These are phyloP conservation scores for Raillietiella orientalis DNA, from an alignment of 2,888 invertebrate genomes.

Conservation along the genomic window DNA sequence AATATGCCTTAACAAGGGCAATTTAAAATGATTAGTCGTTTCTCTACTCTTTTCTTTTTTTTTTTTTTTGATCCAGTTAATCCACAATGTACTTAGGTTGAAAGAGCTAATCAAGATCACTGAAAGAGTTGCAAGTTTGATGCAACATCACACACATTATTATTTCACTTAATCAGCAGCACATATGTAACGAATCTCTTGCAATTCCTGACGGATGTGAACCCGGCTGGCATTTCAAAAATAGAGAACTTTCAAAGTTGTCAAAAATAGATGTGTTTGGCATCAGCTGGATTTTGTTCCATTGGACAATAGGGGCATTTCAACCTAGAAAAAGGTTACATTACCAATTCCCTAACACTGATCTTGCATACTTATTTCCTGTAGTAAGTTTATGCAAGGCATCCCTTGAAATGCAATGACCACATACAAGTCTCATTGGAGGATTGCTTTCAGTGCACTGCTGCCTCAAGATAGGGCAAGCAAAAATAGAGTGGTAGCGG, in stretches of 20 bases:
- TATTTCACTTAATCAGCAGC: no score
- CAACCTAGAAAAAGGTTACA: conserved; percentile 26
- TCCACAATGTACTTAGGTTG: no score
- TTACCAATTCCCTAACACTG: not conserved
- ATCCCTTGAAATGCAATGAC: conserved; percentile 91
- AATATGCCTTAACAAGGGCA: no score
- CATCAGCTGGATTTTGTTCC: conserved; percentile 75
- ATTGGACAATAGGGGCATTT: conserved; percentile 98
- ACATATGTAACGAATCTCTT: no score
- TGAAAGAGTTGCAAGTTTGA: no score
- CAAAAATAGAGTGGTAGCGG: conserved; percentile 89
- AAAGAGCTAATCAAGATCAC: no score
- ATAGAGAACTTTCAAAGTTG: not conserved
- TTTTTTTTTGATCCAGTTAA: no score
- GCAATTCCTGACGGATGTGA: no score
- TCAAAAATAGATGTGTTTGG: conserved; percentile 70
- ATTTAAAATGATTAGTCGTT: no score
- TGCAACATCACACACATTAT: no score
- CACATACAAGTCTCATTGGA: conserved; percentile 83
- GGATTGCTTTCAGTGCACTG: conserved; percentile 88
- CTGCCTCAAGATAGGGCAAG: conserved; percentile 88
- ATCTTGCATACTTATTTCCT: conserved; percentile 43
- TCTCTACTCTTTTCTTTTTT: no score
- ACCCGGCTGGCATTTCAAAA: no score
- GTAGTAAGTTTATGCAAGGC: conserved; percentile 78